Conservation (phyloP, 2,113 vertebrate genomes). For the Electrona antarctica region DNA sequence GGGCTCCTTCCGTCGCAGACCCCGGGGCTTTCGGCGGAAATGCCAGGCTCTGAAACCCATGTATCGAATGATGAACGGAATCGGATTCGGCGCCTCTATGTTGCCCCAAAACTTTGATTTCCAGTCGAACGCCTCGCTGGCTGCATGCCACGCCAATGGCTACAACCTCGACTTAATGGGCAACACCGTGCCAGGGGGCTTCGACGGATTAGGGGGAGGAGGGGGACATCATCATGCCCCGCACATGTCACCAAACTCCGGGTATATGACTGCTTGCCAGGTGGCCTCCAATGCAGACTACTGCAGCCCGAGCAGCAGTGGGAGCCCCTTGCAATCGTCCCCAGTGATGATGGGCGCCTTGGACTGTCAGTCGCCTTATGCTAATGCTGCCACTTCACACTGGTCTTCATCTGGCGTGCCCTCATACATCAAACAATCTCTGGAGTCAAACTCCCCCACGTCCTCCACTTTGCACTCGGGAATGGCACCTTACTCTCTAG, state of each 20-base stretch:
- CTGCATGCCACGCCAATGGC: slow-evolving; percentile 85
- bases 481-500: slow-evolving; percentile 88
- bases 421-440: slow-evolving; percentile 89
- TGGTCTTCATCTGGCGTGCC: slow-evolving; percentile 89
- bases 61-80: slow-evolving; percentile 90
- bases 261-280: slow-evolving; percentile 92
- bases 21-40: slow-evolving; percentile 93
- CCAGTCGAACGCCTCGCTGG: slow-evolving; percentile 86
- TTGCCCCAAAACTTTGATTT: slow-evolving; percentile 94
- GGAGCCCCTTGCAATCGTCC: slow-evolving; percentile 89
- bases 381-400: slow-evolving; percentile 82
- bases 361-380: slow-evolving; percentile 90
- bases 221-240: slow-evolving; percentile 87
- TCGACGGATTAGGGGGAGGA: slow-evolving; percentile 80
- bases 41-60: slow-evolving; percentile 94
- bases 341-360: slow-evolving; percentile 85
- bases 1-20: slow-evolving; percentile 94
- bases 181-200: slow-evolving; percentile 80
- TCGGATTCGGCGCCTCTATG: slow-evolving; percentile 90
- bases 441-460: slow-evolving; percentile 80
- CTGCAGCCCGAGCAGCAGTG: slow-evolving; percentile 86
- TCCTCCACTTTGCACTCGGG: slow-evolving; percentile 84
- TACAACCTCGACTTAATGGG: slow-evolving; percentile 92
- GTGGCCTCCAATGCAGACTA: slow-evolving; percentile 83
- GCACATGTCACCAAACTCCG: slow-evolving; percentile 88